These are phyloP conservation scores for Manis crassicaudata DNA, from an alignment of 2,797 vertebrate species.

Conservation along the genomic window DNA sequence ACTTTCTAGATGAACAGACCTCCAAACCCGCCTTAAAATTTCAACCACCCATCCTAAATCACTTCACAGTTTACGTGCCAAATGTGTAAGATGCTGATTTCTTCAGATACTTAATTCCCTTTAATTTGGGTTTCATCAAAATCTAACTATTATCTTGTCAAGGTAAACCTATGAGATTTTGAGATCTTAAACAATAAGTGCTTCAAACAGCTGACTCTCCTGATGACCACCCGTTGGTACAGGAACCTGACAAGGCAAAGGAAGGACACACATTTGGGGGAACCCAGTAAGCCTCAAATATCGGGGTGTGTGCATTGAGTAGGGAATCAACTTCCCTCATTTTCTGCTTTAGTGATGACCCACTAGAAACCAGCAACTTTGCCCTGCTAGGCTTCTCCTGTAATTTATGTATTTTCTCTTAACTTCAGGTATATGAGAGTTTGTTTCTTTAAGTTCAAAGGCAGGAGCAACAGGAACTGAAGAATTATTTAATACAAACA, in stretches of 20 bases:
- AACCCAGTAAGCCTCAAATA: not conserved
- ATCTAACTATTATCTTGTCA: not conserved
- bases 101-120: not conserved
- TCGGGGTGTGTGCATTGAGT: not conserved
- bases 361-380: not conserved
- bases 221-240: not conserved
- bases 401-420: not conserved
- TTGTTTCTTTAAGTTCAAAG: constrained; percentile 50
- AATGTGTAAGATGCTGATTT: not conserved
- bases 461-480: constrained; percentile 37
- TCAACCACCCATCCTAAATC: not conserved
- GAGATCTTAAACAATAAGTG: constrained; percentile 6
- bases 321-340: not conserved
- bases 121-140: constrained; percentile 22
- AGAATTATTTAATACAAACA: constrained; percentile 36
- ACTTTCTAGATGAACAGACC: not conserved
- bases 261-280: not conserved
- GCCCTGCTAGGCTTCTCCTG: not conserved
- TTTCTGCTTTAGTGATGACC: not conserved
- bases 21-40: not conserved
- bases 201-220: constrained; percentile 16
- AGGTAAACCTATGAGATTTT: constrained; percentile 30
- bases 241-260: not conserved
- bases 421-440: not conserved
- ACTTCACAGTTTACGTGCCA: not conserved